phyloP scores from a whole-genome alignment of 2,113 vertebrate genomes.

The Catharus fuscescens region DNA sequence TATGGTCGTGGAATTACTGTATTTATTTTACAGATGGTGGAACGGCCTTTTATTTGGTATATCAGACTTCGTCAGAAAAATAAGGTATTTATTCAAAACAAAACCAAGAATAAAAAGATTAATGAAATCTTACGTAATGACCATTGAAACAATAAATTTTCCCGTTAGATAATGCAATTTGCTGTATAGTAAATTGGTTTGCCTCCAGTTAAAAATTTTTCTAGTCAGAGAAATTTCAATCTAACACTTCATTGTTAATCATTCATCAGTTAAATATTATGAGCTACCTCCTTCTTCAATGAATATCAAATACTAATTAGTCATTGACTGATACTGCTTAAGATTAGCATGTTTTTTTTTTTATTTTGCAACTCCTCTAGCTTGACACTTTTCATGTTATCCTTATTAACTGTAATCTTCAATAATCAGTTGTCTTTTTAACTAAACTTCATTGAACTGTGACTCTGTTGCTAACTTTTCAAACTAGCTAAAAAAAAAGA shows the following conservation, averaged over 20 bases:
- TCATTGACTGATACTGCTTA: background rate
- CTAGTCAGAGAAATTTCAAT: slow-evolving; percentile 21
- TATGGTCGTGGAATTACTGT: too few relatives aligned
- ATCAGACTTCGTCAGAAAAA: background rate
- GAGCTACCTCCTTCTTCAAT: slow-evolving; percentile 25
- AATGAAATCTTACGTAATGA: background rate
- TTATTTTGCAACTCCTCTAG: background rate
- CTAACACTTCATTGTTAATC: slow-evolving; percentile 33
- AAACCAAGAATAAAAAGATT: background rate
- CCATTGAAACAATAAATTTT: background rate
- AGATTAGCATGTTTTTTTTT: slow-evolving; percentile 3
- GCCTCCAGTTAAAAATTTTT: slow-evolving; percentile 5
- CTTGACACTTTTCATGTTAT: background rate
- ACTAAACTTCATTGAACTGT: background rate
- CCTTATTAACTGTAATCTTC: background rate
- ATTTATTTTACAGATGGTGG: background rate
- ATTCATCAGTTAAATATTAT: slow-evolving; percentile 40
- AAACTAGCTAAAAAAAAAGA: background rate
- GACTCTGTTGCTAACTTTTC: background rate
- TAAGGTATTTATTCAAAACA: background rate
- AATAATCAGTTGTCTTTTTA: slow-evolving; percentile 18
- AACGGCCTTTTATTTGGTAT: background rate
- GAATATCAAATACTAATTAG: slow-evolving; percentile 31
- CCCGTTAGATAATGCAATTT: background rate
- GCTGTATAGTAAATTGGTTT: background rate